These are phyloP conservation scores for Caenorhabditis sp. DNA, from an alignment of 2,888 invertebrate species.

Conservation along the genomic window DNA sequence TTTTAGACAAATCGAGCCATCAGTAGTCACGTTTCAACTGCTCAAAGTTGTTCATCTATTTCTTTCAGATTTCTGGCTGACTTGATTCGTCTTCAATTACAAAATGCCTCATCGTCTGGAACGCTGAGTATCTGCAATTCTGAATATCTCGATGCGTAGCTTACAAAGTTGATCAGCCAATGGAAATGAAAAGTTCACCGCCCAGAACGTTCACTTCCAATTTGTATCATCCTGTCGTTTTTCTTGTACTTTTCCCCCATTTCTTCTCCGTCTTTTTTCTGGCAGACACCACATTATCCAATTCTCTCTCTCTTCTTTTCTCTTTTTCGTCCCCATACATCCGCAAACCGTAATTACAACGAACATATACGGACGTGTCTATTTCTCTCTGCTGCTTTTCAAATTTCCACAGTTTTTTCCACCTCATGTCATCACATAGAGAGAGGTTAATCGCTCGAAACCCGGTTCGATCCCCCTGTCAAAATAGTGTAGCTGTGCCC, in stretches of 20 bases:
- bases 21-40: no score
- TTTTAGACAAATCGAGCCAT: no score
- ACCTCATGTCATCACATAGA: background rate
- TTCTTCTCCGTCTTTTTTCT: constrained; percentile 23
- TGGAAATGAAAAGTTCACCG: constrained; percentile 3
- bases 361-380: constrained; percentile 22
- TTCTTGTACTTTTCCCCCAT: constrained; percentile 1
- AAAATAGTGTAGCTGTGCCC: constrained; percentile 23
- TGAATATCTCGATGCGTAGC: no score
- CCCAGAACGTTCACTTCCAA: constrained; percentile 28
- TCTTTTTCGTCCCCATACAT: background rate
- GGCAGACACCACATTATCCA: constrained; percentile 36
- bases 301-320: constrained; percentile 1
- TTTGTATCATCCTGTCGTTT: constrained; percentile 33
- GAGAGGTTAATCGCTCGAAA: constrained; percentile 39
- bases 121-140: no score
- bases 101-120: no score
- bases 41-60: no score
- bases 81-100: no score
- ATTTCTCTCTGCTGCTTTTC: constrained; percentile 7
- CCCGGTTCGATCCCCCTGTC: constrained; percentile 18
- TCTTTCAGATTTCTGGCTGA: no score
- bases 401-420: constrained; percentile 29
- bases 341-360: constrained; percentile 47
- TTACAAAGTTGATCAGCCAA: no score